Conservation (phyloP, 1,140 invertebrate genomes). For the Vanessa atalanta region DNA sequence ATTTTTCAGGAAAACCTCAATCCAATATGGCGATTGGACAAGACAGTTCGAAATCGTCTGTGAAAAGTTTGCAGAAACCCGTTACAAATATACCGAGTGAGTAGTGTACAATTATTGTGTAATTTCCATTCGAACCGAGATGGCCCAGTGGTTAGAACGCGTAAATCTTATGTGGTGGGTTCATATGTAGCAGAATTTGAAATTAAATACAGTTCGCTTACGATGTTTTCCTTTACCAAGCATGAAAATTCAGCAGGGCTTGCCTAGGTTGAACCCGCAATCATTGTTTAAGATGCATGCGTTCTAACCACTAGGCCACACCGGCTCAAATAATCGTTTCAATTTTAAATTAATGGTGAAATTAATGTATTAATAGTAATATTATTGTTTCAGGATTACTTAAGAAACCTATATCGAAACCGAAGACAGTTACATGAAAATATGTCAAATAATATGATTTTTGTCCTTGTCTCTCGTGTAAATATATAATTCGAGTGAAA, state of each 20-base stretch:
- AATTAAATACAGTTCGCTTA: too few species aligned
- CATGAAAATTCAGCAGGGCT: too few species aligned
- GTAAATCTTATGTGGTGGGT: too few species aligned
- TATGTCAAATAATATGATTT: neutral
- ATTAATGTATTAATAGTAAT: neutral
- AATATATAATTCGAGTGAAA: neutral
- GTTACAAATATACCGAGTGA: conserved; percentile 15
- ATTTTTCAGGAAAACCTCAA: conserved; percentile 1
- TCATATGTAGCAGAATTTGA: too few species aligned
- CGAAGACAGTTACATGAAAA: neutral
- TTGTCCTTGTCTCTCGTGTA: neutral
- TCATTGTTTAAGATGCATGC: too few species aligned
- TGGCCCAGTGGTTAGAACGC: neutral
- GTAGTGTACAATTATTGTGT: neutral
- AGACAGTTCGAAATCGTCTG: neutral
- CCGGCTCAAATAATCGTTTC: too few species aligned
- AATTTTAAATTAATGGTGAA: neutral
- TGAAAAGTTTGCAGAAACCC: neutral
- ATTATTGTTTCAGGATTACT: conserved; percentile 43
- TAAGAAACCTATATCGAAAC: conserved; percentile 39
- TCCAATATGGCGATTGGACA: neutral
- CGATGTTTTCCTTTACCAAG: too few species aligned
- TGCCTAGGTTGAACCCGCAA: too few species aligned
- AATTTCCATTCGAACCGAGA: neutral
- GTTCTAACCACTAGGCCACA: too few species aligned